A percentile compares a stretch with the other conserved stretches of the same genome.
Conservation (phyloP, 2,888 invertebrate species). For the Bembecia ichneumoniformis region DNA sequence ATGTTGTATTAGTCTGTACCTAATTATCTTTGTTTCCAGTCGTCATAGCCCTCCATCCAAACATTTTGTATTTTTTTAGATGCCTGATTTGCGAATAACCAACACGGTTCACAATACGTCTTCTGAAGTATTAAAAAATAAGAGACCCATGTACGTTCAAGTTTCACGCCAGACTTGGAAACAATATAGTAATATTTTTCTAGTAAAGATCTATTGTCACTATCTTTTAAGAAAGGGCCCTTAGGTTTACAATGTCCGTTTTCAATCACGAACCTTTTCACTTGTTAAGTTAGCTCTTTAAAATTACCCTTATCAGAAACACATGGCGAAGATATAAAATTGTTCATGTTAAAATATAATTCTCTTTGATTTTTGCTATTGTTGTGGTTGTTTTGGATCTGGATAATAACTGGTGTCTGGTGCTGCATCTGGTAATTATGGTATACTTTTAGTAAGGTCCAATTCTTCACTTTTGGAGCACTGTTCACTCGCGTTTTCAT, state of each 20-base stretch:
- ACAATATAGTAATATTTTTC: conserved; percentile 6
- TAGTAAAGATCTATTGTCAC: too few species aligned
- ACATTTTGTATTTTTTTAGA: too few species aligned
- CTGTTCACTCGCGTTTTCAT: conserved; percentile 1
- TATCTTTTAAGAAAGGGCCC: too few species aligned
- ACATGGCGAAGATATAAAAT: conserved; percentile 6
- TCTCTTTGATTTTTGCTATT: neutral
- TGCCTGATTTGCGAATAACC: conserved; percentile 12
- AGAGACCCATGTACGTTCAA: conserved; percentile 7
- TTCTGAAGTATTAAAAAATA: conserved; percentile 10
- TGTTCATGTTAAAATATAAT: conserved; percentile 4
- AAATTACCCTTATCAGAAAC: conserved; percentile 4
- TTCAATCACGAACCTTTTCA: too few species aligned
- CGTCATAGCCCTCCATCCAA: too few species aligned
- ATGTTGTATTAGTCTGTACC: conserved; percentile 13
- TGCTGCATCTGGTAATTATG: conserved; percentile 4
- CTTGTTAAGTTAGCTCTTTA: too few species aligned
- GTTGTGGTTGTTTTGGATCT: conserved; percentile 5
- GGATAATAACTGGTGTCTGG: conserved; percentile 3
- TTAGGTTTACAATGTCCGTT: too few species aligned
- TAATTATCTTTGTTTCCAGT: too few species aligned
- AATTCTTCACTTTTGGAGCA: conserved; percentile 2
- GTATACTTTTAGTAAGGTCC: conserved; percentile 3
- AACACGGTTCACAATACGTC: conserved; percentile 9
- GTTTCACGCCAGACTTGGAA: conserved; percentile 8